Percentiles rank a stretch among this genome's conserved stretches.
phyloP scores from a whole-genome alignment of 2,888 invertebrate genomes.

The Candidula unifasciata region DNA sequence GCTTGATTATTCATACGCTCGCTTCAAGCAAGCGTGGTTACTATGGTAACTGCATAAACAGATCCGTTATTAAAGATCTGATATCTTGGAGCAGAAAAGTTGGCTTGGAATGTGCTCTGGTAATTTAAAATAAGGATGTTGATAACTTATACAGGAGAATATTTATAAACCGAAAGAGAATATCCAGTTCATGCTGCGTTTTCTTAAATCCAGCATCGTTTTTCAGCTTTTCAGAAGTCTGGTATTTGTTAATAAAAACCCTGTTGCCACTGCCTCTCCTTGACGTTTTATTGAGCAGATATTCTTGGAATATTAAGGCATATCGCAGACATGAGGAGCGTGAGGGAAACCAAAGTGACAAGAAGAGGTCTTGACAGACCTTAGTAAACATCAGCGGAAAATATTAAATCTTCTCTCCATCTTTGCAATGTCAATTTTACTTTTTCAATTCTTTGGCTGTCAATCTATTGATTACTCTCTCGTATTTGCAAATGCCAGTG shows the following conservation, averaged over 20 bases:
- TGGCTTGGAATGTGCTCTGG: background rate
- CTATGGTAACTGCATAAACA: background rate
- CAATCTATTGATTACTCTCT: background rate
- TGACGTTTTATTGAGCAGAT: slow-evolving; percentile 26
- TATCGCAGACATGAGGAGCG: background rate
- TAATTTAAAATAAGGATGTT: background rate
- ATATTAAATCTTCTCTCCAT: slow-evolving; percentile 34
- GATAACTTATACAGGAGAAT: background rate
- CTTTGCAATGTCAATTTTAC: background rate
- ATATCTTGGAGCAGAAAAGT: background rate
- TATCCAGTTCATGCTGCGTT: background rate
- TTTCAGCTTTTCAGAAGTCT: background rate
- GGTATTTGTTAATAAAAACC: slow-evolving; percentile 7
- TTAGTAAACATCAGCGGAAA: slow-evolving; percentile 15
- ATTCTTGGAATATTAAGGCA: background rate
- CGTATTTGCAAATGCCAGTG: too few relatives aligned
- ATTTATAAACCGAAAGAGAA: background rate
- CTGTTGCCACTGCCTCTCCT: too few relatives aligned
- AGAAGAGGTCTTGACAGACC: slow-evolving; percentile 19
- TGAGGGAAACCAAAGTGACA: background rate
- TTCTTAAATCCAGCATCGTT: background rate
- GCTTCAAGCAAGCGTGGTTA: background rate
- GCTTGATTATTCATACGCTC: background rate
- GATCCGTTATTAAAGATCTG: background rate
- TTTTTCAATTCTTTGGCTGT: background rate